phyloP scores from a whole-genome alignment of 2,888 invertebrate species.

The Sicus ferrugineus region DNA sequence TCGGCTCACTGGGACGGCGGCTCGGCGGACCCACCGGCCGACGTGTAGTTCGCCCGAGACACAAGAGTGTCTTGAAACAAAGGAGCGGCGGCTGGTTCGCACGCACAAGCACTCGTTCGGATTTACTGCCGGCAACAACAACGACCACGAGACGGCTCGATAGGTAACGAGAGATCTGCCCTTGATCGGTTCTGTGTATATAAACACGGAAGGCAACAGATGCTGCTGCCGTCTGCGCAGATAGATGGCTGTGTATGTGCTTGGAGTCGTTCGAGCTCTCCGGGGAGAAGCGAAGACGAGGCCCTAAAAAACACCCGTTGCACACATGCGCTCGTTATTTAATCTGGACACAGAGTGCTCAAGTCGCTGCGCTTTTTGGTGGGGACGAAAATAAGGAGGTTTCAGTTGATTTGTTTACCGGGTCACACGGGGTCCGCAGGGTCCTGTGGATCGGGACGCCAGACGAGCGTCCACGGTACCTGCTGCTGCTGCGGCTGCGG shows the following conservation, averaged over 20 bases:
- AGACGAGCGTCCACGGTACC: slow-evolving; percentile 11
- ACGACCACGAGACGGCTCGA: not conserved
- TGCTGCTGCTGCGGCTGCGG: slow-evolving; percentile 8
- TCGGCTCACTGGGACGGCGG: not conserved
- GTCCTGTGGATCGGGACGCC: not conserved
- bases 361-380: not conserved
- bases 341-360: not conserved
- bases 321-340: slow-evolving; percentile 15
- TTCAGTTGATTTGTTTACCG: not conserved
- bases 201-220: slow-evolving; percentile 21
- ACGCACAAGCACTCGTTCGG: slow-evolving; percentile 8
- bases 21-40: not conserved
- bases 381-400: not conserved
- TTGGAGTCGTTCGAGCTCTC: not conserved
- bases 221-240: slow-evolving; percentile 7
- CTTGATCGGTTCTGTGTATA: not conserved
- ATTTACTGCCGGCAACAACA: slow-evolving; percentile 15
- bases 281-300: not conserved
- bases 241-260: not conserved
- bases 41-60: not conserved
- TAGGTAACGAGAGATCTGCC: not conserved
- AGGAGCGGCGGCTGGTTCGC: slow-evolving; percentile 5
- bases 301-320: slow-evolving; percentile 4
- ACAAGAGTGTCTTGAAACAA: slow-evolving; percentile 3
- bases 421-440: not conserved